These are phyloP conservation scores for Strix aluco DNA, from an alignment of 2,113 vertebrate species.

Conservation along the genomic window DNA sequence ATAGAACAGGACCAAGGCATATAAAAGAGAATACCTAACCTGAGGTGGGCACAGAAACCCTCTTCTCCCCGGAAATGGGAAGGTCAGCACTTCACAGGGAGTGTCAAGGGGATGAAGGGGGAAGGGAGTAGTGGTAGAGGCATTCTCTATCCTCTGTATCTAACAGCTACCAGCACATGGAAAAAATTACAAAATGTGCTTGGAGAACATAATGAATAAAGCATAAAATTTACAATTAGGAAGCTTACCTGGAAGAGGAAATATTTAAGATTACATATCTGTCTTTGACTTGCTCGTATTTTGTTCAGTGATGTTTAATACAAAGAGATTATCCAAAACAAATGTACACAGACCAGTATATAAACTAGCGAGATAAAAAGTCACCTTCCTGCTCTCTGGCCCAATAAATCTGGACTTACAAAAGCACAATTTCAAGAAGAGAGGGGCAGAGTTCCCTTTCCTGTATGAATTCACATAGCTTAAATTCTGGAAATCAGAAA, in stretches of 20 bases:
- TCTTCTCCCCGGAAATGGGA: neutral
- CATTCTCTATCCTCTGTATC: neutral
- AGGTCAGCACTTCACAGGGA: neutral
- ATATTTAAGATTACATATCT: neutral
- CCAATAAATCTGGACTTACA: neutral
- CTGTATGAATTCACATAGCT: neutral
- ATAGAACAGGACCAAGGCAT: neutral
- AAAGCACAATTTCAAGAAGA: neutral
- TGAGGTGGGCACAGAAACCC: neutral
- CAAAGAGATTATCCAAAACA: neutral
- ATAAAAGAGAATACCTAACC: neutral
- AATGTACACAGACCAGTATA: neutral
- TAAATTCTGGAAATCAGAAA: neutral
- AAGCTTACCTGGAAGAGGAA: neutral
- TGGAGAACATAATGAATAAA: neutral
- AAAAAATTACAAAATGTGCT: neutral
- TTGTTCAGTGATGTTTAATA: neutral
- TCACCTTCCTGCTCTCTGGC: neutral
- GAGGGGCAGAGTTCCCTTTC: neutral
- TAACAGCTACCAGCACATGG: neutral
- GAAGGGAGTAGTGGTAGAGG: neutral
- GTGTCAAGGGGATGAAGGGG: neutral
- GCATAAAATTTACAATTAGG: neutral
- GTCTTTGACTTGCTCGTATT: neutral
- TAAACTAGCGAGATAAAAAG: neutral